Conservation (phyloP, 2,888 invertebrate genomes). For the Trichogramma dendrolimi region DNA sequence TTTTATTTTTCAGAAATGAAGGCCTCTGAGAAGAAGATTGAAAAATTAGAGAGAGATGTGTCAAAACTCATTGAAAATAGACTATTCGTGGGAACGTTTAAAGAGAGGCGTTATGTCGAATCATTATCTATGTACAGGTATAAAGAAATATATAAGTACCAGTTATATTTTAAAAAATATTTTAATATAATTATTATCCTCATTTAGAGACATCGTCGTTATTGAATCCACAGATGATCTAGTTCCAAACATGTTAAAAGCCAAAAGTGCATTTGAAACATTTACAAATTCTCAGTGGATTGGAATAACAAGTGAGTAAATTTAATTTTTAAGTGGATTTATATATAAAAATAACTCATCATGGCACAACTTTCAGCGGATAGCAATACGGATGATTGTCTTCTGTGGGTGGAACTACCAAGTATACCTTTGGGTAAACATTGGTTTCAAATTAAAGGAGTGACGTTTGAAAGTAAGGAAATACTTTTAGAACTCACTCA, state of each 20-base stretch:
- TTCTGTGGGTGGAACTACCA: constrained; percentile 38
- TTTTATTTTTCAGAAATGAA: too few species aligned
- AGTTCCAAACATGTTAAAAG: constrained; percentile 29
- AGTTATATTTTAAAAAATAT: neutral
- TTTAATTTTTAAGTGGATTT: neutral
- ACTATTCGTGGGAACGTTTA: constrained; percentile 39
- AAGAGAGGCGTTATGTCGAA: constrained; percentile 37
- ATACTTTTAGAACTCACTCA: constrained; percentile 35
- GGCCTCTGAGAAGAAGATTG: neutral
- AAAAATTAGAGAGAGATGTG: neutral
- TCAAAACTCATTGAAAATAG: constrained; percentile 18
- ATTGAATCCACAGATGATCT: constrained; percentile 34
- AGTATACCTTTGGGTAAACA: constrained; percentile 39
- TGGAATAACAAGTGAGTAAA: constrained; percentile 18
- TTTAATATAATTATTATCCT: constrained; percentile 10
- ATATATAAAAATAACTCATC: neutral
- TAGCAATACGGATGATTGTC: constrained; percentile 23
- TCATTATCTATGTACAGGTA: constrained; percentile 37
- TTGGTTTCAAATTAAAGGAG: constrained; percentile 40
- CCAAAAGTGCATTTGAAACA: constrained; percentile 23
- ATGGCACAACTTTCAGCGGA: constrained; percentile 9
- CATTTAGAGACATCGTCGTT: constrained; percentile 37
- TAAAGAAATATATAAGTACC: neutral
- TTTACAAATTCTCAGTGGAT: constrained; percentile 16
- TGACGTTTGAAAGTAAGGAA: constrained; percentile 33